Evolutionary conservation across 2,113 vertebrate species (phyloP).

Genomic region (Telmatochromis sp.): DNA sequence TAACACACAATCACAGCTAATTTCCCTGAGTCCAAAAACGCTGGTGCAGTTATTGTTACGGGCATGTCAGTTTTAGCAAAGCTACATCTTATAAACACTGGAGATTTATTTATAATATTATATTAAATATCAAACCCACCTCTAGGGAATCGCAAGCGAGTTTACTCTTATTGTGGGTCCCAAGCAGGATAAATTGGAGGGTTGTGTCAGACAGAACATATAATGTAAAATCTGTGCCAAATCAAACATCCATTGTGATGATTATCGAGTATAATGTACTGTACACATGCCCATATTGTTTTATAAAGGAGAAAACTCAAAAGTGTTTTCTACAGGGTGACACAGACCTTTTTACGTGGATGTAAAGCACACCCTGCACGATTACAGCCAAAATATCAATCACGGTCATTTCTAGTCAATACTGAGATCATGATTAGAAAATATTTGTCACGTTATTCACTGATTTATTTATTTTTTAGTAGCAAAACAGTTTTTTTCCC

Average conservation of each 20-base stretch:
- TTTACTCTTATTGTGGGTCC: background rate
- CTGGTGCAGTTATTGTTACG: background rate
- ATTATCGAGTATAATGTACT: background rate
- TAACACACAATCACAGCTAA: background rate
- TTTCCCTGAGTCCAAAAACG: background rate
- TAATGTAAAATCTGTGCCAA: background rate
- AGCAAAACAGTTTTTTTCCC: background rate
- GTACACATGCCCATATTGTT: background rate
- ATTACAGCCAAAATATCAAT: background rate
- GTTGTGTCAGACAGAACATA: background rate
- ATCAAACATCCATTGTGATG: background rate
- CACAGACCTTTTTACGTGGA: background rate
- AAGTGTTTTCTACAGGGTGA: background rate
- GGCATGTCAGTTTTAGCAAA: background rate
- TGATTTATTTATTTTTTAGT: background rate
- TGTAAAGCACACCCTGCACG: background rate
- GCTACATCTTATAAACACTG: background rate
- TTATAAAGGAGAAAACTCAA: background rate
- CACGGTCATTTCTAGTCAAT: background rate
- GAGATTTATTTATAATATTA: background rate
- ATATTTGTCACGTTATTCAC: background rate
- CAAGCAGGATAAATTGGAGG: background rate
- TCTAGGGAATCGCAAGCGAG: background rate
- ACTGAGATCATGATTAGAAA: background rate
- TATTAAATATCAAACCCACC: background rate